Percentiles rank a stretch among this genome's conserved stretches.
phyloP scores from a whole-genome alignment of 2,797 vertebrate genomes.

The Discoglossus pictus region DNA sequence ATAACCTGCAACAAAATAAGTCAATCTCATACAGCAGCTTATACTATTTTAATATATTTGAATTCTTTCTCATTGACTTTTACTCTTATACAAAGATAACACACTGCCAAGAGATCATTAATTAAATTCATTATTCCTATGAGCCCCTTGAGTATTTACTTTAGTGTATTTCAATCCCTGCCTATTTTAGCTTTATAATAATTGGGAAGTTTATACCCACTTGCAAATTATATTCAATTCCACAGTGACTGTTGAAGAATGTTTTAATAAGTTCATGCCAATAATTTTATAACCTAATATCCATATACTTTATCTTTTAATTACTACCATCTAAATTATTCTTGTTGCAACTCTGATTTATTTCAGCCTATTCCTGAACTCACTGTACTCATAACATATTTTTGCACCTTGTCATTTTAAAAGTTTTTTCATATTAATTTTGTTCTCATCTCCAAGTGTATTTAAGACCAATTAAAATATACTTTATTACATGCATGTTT shows the following conservation, averaged over 20 bases:
- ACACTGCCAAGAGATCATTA: conserved; percentile 59
- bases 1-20: conserved; percentile 50
- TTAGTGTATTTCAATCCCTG: conserved; percentile 62
- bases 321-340: conserved; percentile 59
- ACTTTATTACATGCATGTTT: not conserved
- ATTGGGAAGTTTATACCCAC: conserved; percentile 58
- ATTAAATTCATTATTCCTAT: conserved; percentile 64
- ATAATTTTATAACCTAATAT: conserved; percentile 61
- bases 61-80: conserved; percentile 55
- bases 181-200: conserved; percentile 63
- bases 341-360: conserved; percentile 54
- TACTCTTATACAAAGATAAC: conserved; percentile 57
- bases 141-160: conserved; percentile 57
- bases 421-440: conserved; percentile 44
- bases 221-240: conserved; percentile 64
- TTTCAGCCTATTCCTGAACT: conserved; percentile 50
- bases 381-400: conserved; percentile 33
- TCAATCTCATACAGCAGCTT: conserved; percentile 48
- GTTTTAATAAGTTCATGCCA: conserved; percentile 62
- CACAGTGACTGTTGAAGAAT: conserved; percentile 55
- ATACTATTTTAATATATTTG: conserved; percentile 47
- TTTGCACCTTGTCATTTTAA: conserved; percentile 22
- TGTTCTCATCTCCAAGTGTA: not conserved
- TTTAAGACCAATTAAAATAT: conserved; percentile 39
- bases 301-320: conserved; percentile 58